Evolutionary conservation across 2,888 invertebrate species (phyloP), one percentile per base, ranked within the genome.

Genomic region (Reticulitermes lucifugus): DNA sequence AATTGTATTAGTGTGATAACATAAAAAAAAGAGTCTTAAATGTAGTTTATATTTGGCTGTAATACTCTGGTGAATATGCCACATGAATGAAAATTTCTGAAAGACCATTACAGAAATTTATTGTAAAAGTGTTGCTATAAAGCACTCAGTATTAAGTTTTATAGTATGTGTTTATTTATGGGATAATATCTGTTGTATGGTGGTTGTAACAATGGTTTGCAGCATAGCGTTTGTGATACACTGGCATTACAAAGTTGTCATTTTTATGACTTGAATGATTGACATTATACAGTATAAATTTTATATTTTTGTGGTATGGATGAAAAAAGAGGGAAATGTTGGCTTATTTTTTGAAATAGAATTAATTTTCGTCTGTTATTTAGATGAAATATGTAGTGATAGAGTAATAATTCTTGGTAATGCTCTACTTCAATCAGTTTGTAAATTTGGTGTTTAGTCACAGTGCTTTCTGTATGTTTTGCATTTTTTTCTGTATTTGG

Each of bases 191-290:
- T 65, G 14, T 35, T 35, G 35, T 41, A 18, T n/a, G 18, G 21
- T 77, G 22, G 25, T 55, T 65, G 77, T 41, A 77, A 77, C 46
- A 46, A 77, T 77, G 77, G 46, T 77, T 46, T 77, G 77, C 77
- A 77, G 77, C 22, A 21, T 77, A 14, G 43, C n/a, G 77, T 46
- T 77, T 77, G 77, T 77, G 77, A 77, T 77, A 77, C n/a, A 21
- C 7, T 41, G 21, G 21, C 22, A 43, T 46, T 77, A 77, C 77
- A 77, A 77, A 77, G 77, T 7, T 77, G 46, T 46, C 9, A 77
- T 35, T 51, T 73, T 77, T 77, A 22, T 77, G 41, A 77, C 22
- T 77, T n/a, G 21, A 12, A 46, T 3, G 46, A 46, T 65, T 41
- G n/a, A 51, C 3, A 21, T 73, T 46, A n/a, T 41, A 46, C 46